These are phyloP conservation scores for Plagiodera versicolora DNA, from an alignment of 2,888 invertebrate species.

Conservation along the genomic window DNA sequence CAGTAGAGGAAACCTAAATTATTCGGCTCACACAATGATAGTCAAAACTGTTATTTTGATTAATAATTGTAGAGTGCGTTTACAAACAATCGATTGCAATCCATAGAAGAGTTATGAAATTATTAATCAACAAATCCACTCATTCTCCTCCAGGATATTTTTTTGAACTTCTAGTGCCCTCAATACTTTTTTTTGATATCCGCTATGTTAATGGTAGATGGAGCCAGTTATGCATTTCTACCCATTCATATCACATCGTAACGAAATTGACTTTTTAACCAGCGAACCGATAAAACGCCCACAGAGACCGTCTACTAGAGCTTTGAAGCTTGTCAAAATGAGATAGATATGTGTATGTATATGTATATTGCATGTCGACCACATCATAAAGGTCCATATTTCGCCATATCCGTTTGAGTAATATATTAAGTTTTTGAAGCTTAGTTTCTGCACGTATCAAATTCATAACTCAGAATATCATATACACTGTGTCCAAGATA, in stretches of 20 bases:
- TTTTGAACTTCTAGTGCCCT: neutral
- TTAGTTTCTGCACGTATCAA: too few species aligned
- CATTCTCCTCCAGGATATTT: neutral
- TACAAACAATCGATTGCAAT: neutral
- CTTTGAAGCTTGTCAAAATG: conserved; percentile 28
- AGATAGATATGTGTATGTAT: too few species aligned
- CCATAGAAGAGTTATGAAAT: neutral
- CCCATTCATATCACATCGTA: conserved; percentile 55
- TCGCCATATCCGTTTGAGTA: too few species aligned
- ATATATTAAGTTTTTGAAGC: too few species aligned
- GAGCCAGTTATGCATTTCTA: conserved; percentile 50
- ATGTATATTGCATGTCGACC: too few species aligned
- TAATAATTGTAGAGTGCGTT: too few species aligned
- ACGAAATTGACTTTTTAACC: conserved; percentile 54
- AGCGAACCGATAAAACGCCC: conserved; percentile 52
- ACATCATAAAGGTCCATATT: too few species aligned
- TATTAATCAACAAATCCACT: neutral
- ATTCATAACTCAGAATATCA: too few species aligned
- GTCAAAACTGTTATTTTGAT: too few species aligned
- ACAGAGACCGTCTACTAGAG: conserved; percentile 22
- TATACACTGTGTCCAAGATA: too few species aligned
- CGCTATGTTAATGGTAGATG: conserved; percentile 34
- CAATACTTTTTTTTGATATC: neutral
- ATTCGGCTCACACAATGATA: too few species aligned
- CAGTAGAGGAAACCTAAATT: too few species aligned